Evolutionary conservation across 2,113 vertebrate genomes (phyloP).

Genomic region (Oryzias celebensis): DNA sequence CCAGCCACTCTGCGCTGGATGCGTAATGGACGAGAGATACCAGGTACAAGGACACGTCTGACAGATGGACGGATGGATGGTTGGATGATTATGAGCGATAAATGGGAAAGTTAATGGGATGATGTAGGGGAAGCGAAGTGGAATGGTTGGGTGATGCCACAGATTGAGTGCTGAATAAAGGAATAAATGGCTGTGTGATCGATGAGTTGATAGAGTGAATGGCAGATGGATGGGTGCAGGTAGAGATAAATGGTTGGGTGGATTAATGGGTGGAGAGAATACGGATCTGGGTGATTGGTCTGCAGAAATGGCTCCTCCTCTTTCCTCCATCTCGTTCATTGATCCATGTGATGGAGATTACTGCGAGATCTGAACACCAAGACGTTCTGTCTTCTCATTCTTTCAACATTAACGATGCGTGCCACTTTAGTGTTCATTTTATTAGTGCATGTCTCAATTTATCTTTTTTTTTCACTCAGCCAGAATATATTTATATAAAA

Average conservation of each 20-base stretch:
- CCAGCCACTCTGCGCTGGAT: slow-evolving; percentile 85
- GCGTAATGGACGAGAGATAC: slow-evolving; percentile 81
- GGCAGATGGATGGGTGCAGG: slow-evolving; percentile 37
- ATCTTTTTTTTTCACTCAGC: too few species aligned
- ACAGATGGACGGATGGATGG: slow-evolving; percentile 26
- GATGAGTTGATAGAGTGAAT: slow-evolving; percentile 44
- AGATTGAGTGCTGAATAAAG: slow-evolving; percentile 34
- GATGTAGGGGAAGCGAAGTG: slow-evolving; percentile 23
- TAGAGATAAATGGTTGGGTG: background rate
- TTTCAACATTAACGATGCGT: background rate
- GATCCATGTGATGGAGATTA: slow-evolving; percentile 2
- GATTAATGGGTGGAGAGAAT: slow-evolving; percentile 22
- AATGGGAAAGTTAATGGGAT: slow-evolving; percentile 45
- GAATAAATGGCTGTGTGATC: slow-evolving; percentile 39
- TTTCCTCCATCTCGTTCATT: slow-evolving; percentile 17
- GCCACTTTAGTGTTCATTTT: too few species aligned
- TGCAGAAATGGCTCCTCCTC: slow-evolving; percentile 5
- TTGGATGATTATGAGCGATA: slow-evolving; percentile 17
- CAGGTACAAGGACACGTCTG: slow-evolving; percentile 70
- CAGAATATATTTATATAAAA: too few species aligned
- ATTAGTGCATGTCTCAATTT: too few species aligned
- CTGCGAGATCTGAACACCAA: background rate
- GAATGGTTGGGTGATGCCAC: slow-evolving; percentile 37
- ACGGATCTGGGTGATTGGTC: slow-evolving; percentile 1
- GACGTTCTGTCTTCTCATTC: slow-evolving; percentile 4